Evolutionary conservation across 1,140 invertebrate genomes (phyloP).

Genomic region (Lordiphosa clarofinis): DNA sequence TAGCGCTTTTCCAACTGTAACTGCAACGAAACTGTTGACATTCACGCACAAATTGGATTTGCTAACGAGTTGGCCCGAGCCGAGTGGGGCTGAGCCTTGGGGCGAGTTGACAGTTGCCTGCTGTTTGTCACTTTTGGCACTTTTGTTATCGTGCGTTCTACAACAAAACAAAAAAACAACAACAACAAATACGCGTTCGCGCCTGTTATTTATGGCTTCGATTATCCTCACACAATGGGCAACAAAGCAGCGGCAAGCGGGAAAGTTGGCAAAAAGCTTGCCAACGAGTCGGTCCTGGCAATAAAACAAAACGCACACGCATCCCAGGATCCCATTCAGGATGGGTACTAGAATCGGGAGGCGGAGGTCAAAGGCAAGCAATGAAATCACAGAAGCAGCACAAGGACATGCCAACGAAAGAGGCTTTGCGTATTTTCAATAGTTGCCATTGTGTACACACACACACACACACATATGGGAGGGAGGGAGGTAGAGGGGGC

Average conservation of each 20-base stretch:
- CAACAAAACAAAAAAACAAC: conserved; percentile 15
- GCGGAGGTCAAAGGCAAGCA: conserved; percentile 51
- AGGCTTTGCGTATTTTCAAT: conserved; percentile 76
- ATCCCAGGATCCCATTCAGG: conserved; percentile 34
- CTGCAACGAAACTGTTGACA: conserved; percentile 69
- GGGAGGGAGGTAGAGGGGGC: conserved; percentile 3
- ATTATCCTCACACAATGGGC: conserved; percentile 72
- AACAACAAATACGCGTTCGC: conserved; percentile 41
- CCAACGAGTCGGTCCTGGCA: conserved; percentile 53
- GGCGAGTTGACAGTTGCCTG: conserved; percentile 57
- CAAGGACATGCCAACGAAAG: conserved; percentile 64
- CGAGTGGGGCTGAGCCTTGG: background rate
- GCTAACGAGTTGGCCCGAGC: conserved; percentile 57
- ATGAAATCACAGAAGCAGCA: conserved; percentile 72
- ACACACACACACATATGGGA: conserved; percentile 28
- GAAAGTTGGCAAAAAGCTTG: conserved; percentile 59
- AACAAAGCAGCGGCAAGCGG: conserved; percentile 43
- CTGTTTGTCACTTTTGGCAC: conserved; percentile 75
- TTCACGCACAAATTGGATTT: conserved; percentile 77
- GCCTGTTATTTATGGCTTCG: conserved; percentile 78
- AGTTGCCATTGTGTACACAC: conserved; percentile 65
- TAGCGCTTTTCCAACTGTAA: conserved; percentile 25
- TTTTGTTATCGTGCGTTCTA: conserved; percentile 60
- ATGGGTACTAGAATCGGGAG: background rate
- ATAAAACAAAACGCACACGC: conserved; percentile 75